These are phyloP conservation scores for Apodemia mormo DNA, from an alignment of 2,888 invertebrate genomes.

Conservation along the genomic window DNA sequence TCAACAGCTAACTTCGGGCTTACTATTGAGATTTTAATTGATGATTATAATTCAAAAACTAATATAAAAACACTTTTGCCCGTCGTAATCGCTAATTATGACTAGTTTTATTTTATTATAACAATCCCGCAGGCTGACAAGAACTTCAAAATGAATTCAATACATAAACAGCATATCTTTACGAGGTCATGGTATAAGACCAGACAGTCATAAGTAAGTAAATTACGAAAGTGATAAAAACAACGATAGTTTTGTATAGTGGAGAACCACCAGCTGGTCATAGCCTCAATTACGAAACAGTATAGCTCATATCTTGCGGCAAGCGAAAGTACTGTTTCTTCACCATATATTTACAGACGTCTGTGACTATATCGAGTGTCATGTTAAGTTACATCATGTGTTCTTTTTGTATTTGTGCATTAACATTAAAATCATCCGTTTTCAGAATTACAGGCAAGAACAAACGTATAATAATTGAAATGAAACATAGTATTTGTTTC, in stretches of 20 bases:
- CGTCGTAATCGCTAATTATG: too few relatives aligned
- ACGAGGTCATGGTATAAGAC: neutral
- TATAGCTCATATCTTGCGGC: conserved; percentile 69
- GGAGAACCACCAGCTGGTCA: conserved; percentile 58
- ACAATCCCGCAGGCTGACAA: too few relatives aligned
- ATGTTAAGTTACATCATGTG: conserved; percentile 31
- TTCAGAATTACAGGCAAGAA: too few relatives aligned
- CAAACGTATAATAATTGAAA: too few relatives aligned
- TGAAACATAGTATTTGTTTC: too few relatives aligned
- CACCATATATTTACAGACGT: conserved; percentile 59
- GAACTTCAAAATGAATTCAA: too few relatives aligned
- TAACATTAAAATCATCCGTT: neutral
- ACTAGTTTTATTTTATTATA: too few relatives aligned
- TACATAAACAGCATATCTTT: neutral
- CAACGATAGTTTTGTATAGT: conserved; percentile 37
- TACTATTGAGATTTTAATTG: too few relatives aligned
- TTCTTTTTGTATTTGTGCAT: conserved; percentile 28
- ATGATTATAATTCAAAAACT: too few relatives aligned
- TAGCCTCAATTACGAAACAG: conserved; percentile 77
- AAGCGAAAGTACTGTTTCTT: conserved; percentile 80
- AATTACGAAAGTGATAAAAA: conserved; percentile 11
- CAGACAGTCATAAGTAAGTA: neutral
- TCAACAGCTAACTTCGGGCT: too few relatives aligned
- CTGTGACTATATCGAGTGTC: conserved; percentile 28
- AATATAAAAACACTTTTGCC: too few relatives aligned